Percentiles rank a stretch among this genome's conserved stretches.
Conservation (phyloP, 2,888 invertebrate genomes). For the Phengaris arion region DNA sequence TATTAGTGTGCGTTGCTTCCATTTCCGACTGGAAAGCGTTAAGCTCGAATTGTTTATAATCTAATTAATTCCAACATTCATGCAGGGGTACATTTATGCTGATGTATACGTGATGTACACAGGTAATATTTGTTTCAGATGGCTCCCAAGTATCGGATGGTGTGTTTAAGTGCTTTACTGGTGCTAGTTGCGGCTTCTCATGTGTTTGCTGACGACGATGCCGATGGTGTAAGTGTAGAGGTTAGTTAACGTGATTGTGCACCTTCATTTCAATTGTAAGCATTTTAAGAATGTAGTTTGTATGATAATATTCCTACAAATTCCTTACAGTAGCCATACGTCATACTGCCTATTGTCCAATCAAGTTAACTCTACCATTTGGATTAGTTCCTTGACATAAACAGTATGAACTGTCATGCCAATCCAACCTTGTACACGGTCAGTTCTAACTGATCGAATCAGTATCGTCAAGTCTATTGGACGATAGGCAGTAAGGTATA, state of each 20-base stretch:
- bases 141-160: slow-evolving; percentile 57
- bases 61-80: slow-evolving; percentile 46
- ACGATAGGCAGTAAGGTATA: no score
- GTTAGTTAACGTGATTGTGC: slow-evolving; percentile 49
- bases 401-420: no score
- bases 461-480: no score
- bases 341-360: no score
- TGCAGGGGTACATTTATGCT: slow-evolving; percentile 28
- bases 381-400: no score
- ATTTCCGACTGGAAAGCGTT: slow-evolving; percentile 9
- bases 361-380: no score
- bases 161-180: slow-evolving; percentile 56
- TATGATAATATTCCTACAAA: no score
- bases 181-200: slow-evolving; percentile 49
- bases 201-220: slow-evolving; percentile 51
- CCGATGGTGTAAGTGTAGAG: slow-evolving; percentile 64
- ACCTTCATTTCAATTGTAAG: not conserved
- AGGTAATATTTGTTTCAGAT: slow-evolving; percentile 59
- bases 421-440: no score
- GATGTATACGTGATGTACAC: not conserved
- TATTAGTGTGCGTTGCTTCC: no score
- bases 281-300: no score
- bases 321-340: no score
- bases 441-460: no score
- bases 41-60: not conserved